phyloP scores from a whole-genome alignment of 2,113 vertebrate genomes.

The Mus pahari region DNA sequence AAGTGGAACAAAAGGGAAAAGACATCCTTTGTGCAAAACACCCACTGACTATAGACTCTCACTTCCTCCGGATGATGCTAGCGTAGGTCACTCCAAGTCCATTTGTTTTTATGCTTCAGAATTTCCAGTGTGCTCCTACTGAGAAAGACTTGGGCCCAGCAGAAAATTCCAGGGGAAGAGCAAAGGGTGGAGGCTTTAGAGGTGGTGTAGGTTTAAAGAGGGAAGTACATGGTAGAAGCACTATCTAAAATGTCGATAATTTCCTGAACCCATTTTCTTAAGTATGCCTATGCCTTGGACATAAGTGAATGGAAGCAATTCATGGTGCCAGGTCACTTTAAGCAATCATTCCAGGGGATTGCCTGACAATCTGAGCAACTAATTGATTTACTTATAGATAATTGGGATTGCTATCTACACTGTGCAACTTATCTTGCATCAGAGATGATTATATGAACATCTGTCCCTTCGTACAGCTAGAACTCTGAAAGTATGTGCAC shows the following conservation, averaged over 20 bases:
- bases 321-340: neutral
- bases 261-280: neutral
- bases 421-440: neutral
- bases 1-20: neutral
- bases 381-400: constrained; percentile 5
- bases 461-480: neutral
- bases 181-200: neutral
- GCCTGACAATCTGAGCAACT: neutral
- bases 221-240: neutral
- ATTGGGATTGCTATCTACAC: neutral
- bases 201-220: neutral
- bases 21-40: constrained; percentile 29
- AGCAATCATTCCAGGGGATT: neutral
- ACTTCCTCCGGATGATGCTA: neutral
- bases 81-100: neutral
- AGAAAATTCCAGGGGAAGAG: neutral
- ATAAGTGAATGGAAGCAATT: neutral
- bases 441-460: neutral
- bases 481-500: neutral
- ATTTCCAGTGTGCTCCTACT: neutral
- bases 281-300: neutral
- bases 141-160: neutral
- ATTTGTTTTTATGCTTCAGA: neutral
- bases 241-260: neutral
- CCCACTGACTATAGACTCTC: neutral